Evolutionary conservation across 2,113 vertebrate genomes (phyloP).

Genomic region (Pelodiscus sinensis): DNA sequence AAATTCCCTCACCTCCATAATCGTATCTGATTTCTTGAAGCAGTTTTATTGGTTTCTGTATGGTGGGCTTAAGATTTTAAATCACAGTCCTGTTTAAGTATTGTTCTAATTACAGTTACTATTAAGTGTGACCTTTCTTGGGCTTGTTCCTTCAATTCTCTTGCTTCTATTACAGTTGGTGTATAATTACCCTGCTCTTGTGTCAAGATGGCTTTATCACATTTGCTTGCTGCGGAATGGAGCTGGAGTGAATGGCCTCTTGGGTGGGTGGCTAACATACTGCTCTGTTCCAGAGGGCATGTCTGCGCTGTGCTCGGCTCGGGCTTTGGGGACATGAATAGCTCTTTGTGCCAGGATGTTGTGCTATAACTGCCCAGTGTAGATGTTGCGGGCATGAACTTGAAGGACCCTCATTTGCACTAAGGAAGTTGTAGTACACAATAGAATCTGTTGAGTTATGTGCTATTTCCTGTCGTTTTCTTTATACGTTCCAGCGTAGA

Average conservation of each 20-base stretch:
- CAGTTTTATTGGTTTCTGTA: accelerated
- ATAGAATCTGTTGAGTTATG: neutral
- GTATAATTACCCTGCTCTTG: neutral
- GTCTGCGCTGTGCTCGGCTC: neutral
- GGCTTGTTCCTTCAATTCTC: neutral
- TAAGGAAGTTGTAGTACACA: neutral
- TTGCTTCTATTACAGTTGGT: neutral
- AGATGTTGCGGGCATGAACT: neutral
- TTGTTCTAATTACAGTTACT: conserved; percentile 17
- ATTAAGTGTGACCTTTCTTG: conserved; percentile 8
- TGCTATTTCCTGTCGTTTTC: neutral
- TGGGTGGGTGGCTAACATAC: neutral
- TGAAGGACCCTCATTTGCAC: neutral
- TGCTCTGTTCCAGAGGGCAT: neutral
- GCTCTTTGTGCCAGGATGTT: too few species aligned
- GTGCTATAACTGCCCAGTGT: neutral
- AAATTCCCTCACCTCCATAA: neutral
- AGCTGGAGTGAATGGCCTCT: neutral
- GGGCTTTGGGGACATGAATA: neutral
- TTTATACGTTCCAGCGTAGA: neutral
- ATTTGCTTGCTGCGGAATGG: neutral
- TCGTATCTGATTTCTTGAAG: neutral
- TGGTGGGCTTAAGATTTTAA: conserved; percentile 30
- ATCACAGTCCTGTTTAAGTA: neutral
- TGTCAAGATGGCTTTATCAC: neutral